Conservation (phyloP, 2,888 invertebrate species). For the Hemithea aestivaria region DNA sequence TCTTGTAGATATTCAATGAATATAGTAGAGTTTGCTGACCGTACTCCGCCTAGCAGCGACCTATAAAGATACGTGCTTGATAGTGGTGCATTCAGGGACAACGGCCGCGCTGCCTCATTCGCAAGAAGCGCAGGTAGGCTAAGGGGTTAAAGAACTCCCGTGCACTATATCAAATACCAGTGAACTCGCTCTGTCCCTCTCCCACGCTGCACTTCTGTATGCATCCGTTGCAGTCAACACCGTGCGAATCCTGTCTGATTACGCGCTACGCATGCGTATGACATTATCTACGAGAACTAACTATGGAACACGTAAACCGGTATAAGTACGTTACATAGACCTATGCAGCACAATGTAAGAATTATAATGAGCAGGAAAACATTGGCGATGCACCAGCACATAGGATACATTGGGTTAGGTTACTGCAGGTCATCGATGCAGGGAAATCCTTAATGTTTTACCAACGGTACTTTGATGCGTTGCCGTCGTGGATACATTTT, state of each 20-base stretch:
- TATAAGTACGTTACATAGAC: slow-evolving; percentile 40
- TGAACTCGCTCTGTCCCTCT: slow-evolving; percentile 70
- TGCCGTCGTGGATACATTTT: slow-evolving; percentile 2
- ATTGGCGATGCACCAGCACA: slow-evolving; percentile 27
- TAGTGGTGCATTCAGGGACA: slow-evolving; percentile 74
- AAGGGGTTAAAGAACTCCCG: slow-evolving; percentile 77
- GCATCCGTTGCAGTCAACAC: slow-evolving; percentile 61
- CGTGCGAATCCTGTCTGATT: slow-evolving; percentile 76
- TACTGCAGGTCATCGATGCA: slow-evolving; percentile 27
- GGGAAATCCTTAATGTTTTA: slow-evolving; percentile 22
- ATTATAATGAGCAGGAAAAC: slow-evolving; percentile 32
- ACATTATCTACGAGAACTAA: slow-evolving; percentile 60
- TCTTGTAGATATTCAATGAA: no score
- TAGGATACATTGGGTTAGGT: slow-evolving; percentile 26
- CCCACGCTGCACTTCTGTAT: slow-evolving; percentile 58
- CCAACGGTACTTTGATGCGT: slow-evolving; percentile 15
- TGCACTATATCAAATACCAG: slow-evolving; percentile 80
- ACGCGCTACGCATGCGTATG: slow-evolving; percentile 73
- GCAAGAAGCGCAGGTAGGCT: slow-evolving; percentile 78
- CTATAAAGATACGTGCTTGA: slow-evolving; percentile 74
- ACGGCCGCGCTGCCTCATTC: slow-evolving; percentile 76
- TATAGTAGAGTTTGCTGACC: slow-evolving; percentile 48
- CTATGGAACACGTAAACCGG: slow-evolving; percentile 52
- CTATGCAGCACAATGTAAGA: slow-evolving; percentile 30
- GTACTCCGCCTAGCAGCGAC: slow-evolving; percentile 62